Evolutionary conservation across 2,797 vertebrate species (phyloP).

Genomic region (Corythornis leucogaster): DNA sequence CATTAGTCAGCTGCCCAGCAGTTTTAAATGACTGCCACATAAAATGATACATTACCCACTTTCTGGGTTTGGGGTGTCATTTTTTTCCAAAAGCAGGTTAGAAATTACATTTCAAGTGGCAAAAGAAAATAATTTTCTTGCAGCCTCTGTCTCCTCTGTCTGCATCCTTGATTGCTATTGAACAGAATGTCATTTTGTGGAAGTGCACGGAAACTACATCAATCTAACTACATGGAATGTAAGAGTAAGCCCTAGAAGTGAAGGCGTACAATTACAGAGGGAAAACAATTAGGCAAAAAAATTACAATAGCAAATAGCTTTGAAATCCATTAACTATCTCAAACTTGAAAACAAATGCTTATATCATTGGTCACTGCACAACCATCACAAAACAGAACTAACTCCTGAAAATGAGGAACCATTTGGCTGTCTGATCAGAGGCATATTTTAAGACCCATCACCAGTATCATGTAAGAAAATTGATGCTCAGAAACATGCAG

Average conservation of each 20-base stretch:
- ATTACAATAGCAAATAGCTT: constrained; percentile 39
- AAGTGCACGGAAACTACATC: constrained; percentile 17
- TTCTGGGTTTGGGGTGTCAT: not conserved
- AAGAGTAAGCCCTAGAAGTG: constrained; percentile 42
- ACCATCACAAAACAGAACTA: not conserved
- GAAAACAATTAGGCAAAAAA: constrained; percentile 57
- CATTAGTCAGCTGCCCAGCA: constrained; percentile 30
- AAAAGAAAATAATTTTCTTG: constrained; percentile 11
- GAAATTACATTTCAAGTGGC: constrained; percentile 22
- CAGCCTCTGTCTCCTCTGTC: not conserved
- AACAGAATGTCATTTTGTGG: constrained; percentile 5
- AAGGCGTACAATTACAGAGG: constrained; percentile 35
- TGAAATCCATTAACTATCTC: constrained; percentile 57
- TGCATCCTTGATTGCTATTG: constrained; percentile 14
- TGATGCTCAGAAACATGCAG: not conserved
- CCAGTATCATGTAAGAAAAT: not conserved
- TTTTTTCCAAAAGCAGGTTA: constrained; percentile 10
- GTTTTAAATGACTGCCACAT: constrained; percentile 24
- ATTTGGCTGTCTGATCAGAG: not conserved
- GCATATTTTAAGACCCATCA: not conserved
- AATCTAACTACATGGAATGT: not conserved
- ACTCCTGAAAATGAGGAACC: not conserved
- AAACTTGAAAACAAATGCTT: constrained; percentile 34
- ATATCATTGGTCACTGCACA: not conserved
- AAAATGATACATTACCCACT: constrained; percentile 3